Evolutionary conservation across 2,797 vertebrate species (phyloP), one percentile per base, ranked within the genome.

Genomic region (Geotrypetes seraphini): DNA sequence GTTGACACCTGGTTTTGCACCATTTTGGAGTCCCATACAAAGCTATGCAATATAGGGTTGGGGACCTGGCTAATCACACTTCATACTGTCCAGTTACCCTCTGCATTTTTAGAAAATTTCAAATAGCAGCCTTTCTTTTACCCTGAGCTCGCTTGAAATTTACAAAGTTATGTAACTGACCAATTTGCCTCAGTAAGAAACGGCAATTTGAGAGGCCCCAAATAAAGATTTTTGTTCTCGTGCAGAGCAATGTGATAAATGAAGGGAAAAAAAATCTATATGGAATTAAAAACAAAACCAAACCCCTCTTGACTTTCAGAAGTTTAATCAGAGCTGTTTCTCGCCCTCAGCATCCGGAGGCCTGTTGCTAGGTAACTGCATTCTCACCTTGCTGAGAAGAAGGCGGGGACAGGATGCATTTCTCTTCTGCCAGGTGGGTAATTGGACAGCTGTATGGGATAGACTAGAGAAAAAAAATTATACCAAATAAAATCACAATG

Each of bases 371-470:
- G 7, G 34, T 1, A 23, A 22, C 36, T 23, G 15, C 12, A 19
- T 40, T 12, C 11, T 15, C 24, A 16, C 42, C 16, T 22, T 3
- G 20, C 14, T 35, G 31, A 8, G 31, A 3, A 34, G 17, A 12
- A 3, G 23, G 33, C 47, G 8, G 15, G 36, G 40, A 15, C 33
- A 36, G 18, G 14, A 2, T 41, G 55, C 8, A 17, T 37, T 49
- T 53, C 22, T 40, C 35, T 30, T 56, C 25, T 45, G 55, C 53
- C 48, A 35, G 34, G 32, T 15, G 34, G 35, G 39, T 60, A 57
- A 60, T 62, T 63, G 51, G 14, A 57, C 35, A 49, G 50, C 43
- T 33, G 34, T 3, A n/a, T 22, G 4, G 47, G 53, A 38, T 52
- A 47, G 30, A 5, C 4, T 1, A 2, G n/a, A 53, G 33, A 16